Evolutionary conservation across 2,797 vertebrate genomes (phyloP), one percentile per base, ranked within the genome.

Genomic region (Lepidocolaptes lacrymiger): DNA sequence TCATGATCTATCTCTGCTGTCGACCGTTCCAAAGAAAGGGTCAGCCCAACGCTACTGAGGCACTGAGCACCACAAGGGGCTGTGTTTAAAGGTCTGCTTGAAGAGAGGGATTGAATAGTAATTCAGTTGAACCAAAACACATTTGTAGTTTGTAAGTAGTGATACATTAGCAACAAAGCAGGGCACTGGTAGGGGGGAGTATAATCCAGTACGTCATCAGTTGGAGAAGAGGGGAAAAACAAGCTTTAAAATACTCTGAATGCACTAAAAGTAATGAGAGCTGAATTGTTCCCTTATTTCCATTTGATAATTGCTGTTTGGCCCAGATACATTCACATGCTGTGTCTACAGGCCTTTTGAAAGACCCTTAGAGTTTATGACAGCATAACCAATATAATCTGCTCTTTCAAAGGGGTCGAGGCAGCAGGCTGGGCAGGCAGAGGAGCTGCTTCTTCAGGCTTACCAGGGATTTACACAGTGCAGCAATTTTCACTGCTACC

Each of bases 1-100:
- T 66, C 23, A 30, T 75, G 76, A 87, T 87, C 78, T 55, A 76
- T 89, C 80, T 96, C 91, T 52, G 56, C 81, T 88, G 86, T 88
- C 90, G 86, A 37, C 76, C 56, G 21, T 73, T 91, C 82, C 83
- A 55, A 46, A 85, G 36, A 58, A 94, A 96, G 96, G 96, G 97
- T 95, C 96, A 95, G 85, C 89, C 30, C 26, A 48, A 86, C 0
- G 1, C 49, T 62, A 59, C 86, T 56, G 44, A 85, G 18, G 16
- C 34, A 13, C 39, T 12, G 58, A 96, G 59, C 59, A 15, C 88
- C 51, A 63, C 10, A 10, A 66, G 30, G 48, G 56, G 43, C 30
- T 62, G 16, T 6, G 58, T 68, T 83, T 43, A 71, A 79, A 91
- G 39, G 37, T 12, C 55, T 62, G 32, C 55, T 54, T 28, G 30